phyloP scores from a whole-genome alignment of 1,140 invertebrate genomes.

The Apis florea region DNA sequence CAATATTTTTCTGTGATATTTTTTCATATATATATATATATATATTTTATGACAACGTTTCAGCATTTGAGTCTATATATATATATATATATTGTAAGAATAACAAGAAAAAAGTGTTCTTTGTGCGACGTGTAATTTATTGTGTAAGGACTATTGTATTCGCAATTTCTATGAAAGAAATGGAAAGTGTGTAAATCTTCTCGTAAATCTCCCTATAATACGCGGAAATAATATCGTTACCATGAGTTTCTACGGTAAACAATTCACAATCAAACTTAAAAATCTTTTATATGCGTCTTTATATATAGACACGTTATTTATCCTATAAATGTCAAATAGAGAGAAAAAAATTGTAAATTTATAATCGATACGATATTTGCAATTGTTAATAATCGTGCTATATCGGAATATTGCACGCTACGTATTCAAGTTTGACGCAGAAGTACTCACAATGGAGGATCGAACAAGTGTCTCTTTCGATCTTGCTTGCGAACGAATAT shows the following conservation, averaged over 20 bases:
- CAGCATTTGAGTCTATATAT: too few relatives aligned
- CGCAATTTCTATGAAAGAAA: conserved; percentile 47
- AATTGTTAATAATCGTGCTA: too few relatives aligned
- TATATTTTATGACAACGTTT: not conserved
- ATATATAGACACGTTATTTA: too few relatives aligned
- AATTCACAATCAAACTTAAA: conserved; percentile 4
- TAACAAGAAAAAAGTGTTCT: not conserved
- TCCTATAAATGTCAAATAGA: too few relatives aligned
- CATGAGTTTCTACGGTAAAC: not conserved
- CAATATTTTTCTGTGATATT: too few relatives aligned
- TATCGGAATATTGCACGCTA: not conserved
- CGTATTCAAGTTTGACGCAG: not conserved
- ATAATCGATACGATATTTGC: too few relatives aligned
- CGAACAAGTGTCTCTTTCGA: not conserved
- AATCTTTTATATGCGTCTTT: too few relatives aligned
- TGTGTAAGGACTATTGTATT: conserved; percentile 55
- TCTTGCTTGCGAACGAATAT: not conserved
- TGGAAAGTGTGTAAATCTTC: conserved; percentile 31
- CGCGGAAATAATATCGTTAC: conserved; percentile 25
- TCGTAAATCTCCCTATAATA: conserved; percentile 37
- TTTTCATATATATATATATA: not conserved
- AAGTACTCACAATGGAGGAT: not conserved
- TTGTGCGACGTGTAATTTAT: conserved; percentile 32
- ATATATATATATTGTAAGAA: not conserved
- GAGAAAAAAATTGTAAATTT: too few relatives aligned